These are phyloP conservation scores for Proteles cristata DNA, from an alignment of 2,113 vertebrate species.

Conservation along the genomic window DNA sequence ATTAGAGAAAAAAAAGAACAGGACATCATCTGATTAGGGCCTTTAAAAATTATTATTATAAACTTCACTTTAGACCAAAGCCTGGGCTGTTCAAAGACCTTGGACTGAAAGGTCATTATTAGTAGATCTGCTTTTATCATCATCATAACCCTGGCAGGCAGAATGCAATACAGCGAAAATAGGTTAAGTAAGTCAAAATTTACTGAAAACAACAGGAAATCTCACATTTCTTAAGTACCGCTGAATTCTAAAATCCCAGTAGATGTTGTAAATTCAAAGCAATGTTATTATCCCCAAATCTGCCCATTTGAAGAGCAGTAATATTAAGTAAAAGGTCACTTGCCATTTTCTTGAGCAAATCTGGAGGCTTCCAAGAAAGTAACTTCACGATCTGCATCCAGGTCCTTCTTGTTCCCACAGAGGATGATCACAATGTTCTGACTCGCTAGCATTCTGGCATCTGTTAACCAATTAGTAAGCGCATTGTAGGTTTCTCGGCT, in stretches of 20 bases:
- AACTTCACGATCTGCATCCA: slow-evolving; percentile 89
- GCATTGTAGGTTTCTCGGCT: slow-evolving; percentile 91
- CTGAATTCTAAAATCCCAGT: not conserved
- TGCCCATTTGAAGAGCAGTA: not conserved
- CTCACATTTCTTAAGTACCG: not conserved
- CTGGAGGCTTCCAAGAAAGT: slow-evolving; percentile 90
- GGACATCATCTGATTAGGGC: not conserved
- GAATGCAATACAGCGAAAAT: not conserved
- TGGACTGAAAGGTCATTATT: not conserved
- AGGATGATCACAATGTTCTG: slow-evolving; percentile 90
- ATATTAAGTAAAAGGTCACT: slow-evolving; percentile 56
- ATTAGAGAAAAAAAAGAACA: not conserved
- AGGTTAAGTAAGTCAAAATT: not conserved
- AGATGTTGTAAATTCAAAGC: not conserved
- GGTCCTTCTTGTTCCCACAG: slow-evolving; percentile 90
- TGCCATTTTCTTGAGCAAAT: slow-evolving; percentile 90
- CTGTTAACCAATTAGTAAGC: slow-evolving; percentile 90
- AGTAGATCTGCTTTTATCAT: not conserved
- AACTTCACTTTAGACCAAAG: not conserved
- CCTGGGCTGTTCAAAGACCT: not conserved
- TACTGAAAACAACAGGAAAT: not conserved
- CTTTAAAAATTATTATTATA: not conserved
- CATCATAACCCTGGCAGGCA: not conserved
- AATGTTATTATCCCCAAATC: not conserved
- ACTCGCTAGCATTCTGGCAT: slow-evolving; percentile 90